A percentile compares a stretch with the other conserved stretches of the same genome.
phyloP scores from a whole-genome alignment of 2,888 invertebrate genomes.

The Caenorhabditis sp. region DNA sequence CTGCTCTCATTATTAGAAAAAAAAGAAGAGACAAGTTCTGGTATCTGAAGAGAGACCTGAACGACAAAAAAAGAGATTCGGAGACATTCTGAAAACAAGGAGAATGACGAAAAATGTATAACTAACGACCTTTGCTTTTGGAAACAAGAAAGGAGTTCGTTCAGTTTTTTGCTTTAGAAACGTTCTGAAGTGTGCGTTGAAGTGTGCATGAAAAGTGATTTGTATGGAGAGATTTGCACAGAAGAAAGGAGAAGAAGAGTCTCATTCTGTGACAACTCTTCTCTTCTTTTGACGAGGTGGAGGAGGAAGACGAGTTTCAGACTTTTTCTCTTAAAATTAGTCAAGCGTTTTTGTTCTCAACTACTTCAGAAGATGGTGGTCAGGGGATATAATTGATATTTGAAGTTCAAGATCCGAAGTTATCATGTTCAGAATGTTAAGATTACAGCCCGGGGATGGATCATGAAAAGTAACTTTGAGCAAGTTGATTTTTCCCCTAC shows the following conservation, averaged over 20 bases:
- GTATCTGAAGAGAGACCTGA: not conserved
- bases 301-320: not conserved
- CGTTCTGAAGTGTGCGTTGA: conserved; percentile 44
- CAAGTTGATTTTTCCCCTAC: too few species aligned
- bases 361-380: too few species aligned
- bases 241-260: not conserved
- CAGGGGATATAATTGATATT: too few species aligned
- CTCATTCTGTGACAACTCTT: not conserved
- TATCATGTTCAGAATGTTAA: too few species aligned
- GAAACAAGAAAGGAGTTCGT: not conserved
- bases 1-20: too few species aligned
- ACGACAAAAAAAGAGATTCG: not conserved
- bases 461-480: too few species aligned
- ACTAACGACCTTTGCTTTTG: conserved; percentile 15
- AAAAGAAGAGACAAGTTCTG: not conserved
- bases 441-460: too few species aligned
- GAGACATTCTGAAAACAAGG: not conserved
- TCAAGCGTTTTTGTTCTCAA: too few species aligned
- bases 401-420: too few species aligned
- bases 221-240: not conserved
- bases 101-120: conserved; percentile 1
- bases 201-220: conserved; percentile 34
- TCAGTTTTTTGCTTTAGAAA: conserved; percentile 16
- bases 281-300: not conserved
- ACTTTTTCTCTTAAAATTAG: too few species aligned